Evolutionary conservation across 1,140 invertebrate genomes (phyloP), one percentile per base, ranked within the genome.

Genomic region (Anastrepha ludens): DNA sequence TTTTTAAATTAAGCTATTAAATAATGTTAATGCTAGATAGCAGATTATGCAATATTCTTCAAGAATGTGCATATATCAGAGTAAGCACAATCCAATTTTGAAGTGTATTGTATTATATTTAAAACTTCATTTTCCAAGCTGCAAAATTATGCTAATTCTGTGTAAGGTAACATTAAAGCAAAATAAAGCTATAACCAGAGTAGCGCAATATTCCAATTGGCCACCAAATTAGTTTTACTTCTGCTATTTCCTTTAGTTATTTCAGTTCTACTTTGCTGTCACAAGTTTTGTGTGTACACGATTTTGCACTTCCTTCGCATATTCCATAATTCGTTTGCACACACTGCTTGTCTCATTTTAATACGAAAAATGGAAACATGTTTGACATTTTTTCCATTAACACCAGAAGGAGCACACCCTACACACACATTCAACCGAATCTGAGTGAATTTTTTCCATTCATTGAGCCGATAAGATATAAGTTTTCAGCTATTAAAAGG

Each of bases 231-330:
- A 9, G 50, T 5, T 7, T 55, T 55, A 5, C 50, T 55, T 55
- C 9, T 55, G 50, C 50, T 55, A 47, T 74, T 74, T 67, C 3
- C 8, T 29, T 55, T 55, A 55, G 50, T 55, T 55, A 55, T 55
- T 44, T 67, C 11, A 11, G 4, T 67, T 67, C 64, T 9, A 41
- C 64, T 74, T 74, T 74, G 15, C 67, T 41, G 67, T 74, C 67
- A 74, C 67, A 74, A 74, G 67, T 74, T 74, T 74, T 74, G 67
- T 74, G 41, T 74, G 67, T 74, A 74, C 67, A 74, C 67, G 67
- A 74, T 44, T 74, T 74, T 74, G 67, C 41, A 74, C 67, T 74
- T 70, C 50, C 29, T 70, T 74, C 41, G 67, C 13, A 70, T 74
- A 74, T 74, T 74, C 11, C 67, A 74, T 74, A 44, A 17, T 17